Evolutionary conservation across 2,888 invertebrate species (phyloP), one percentile per base, ranked within the genome.

Genomic region (Eupithecia tripunctaria): DNA sequence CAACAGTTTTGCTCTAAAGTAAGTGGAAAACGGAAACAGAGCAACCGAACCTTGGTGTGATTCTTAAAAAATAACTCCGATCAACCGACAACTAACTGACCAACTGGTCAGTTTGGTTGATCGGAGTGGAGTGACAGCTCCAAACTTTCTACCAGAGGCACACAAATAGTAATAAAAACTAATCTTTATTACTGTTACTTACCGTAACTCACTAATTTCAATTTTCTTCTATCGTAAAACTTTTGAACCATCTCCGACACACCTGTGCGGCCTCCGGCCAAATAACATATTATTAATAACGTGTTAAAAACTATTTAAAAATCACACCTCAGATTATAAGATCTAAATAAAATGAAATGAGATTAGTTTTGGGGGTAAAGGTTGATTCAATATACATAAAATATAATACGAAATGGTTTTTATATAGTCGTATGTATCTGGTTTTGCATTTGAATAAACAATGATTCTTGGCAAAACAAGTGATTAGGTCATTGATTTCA

Each of bases 161-260:
- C 67, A 71, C 67, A 71, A 69, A 66, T 74, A 73, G 73, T 76
- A 77, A 78, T 78, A 80, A 80, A 79, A 75, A 70, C 74, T 76
- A 78, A 78, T 76, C 78, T 78, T 77, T 78, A 78, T 78, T 72
- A 56, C 79, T 59, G 38, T 64, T 76, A 56, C 78, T 75, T 77
- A 77, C 78, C 78, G 78, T 77, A 80, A 78, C 79, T 78, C 77
- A 78, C 75, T 79, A 76, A 79, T 76, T 78, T 80, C 77, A 80
- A 80, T 80, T 80, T 78, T 74, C 79, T 75, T 51, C 68, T 73
- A 76, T 75, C 74, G 76, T 80, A 78, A 80, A 78, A 70, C 70
- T 76, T 76, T 75, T 75, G 70, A 74, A 76, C 69, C 18, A 75
- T 67, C 68, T 68, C 63, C 64, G 59, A 60, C 71, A 77, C 79